phyloP scores from a whole-genome alignment of 2,888 invertebrate genomes.

The Cheilosia impressa region DNA sequence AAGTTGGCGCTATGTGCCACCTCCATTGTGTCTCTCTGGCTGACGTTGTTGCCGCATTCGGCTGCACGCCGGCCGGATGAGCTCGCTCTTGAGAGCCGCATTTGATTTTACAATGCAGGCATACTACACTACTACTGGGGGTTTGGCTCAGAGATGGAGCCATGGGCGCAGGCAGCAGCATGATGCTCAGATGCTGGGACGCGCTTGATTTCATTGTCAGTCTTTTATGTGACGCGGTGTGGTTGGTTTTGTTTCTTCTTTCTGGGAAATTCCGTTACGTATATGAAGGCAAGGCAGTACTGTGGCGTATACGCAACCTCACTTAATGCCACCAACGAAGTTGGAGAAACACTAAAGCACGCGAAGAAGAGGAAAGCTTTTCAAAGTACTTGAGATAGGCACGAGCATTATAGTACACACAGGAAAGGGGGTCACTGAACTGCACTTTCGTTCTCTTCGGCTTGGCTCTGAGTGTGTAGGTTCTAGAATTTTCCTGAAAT shows the following conservation, averaged over 20 bases:
- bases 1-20: conserved; percentile 54
- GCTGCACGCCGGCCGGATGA: conserved; percentile 64
- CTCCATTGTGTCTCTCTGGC: conserved; percentile 26
- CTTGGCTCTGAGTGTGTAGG: conserved; percentile 2
- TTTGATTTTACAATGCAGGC: conserved; percentile 49
- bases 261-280: conserved; percentile 44
- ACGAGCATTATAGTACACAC: conserved; percentile 7
- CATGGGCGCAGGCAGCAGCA: conserved; percentile 9
- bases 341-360: conserved; percentile 44
- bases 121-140: conserved; percentile 30
- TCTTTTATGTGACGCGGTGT: conserved; percentile 7
- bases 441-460: conserved; percentile 43
- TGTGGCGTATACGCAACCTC: conserved; percentile 71
- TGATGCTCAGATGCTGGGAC: conserved; percentile 3
- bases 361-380: conserved; percentile 32
- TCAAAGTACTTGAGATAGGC: conserved; percentile 21
- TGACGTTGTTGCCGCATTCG: conserved; percentile 34
- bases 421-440: conserved; percentile 66
- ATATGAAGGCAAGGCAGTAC: conserved; percentile 1
- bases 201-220: conserved; percentile 48
- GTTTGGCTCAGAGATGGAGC: conserved; percentile 47
- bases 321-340: conserved; percentile 26
- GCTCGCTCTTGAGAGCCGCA: conserved; percentile 45
- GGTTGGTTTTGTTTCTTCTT: conserved; percentile 39
- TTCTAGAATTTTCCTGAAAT: conserved; percentile 42